These are phyloP conservation scores for Arrhopalites spinosus DNA, from an alignment of 2,888 invertebrate species.

Conservation along the genomic window DNA sequence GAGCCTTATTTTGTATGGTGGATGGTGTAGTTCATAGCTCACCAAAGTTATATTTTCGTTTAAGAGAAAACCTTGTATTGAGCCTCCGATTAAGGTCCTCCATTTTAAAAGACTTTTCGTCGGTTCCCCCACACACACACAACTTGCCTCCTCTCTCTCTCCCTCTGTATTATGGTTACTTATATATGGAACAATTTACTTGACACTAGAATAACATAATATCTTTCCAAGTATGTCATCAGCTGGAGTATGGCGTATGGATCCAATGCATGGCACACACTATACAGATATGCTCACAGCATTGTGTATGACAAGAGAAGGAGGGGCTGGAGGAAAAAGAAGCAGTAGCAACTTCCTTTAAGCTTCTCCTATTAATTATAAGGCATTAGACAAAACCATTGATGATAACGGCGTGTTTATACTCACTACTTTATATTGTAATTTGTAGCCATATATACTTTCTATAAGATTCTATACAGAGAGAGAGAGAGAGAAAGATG, in stretches of 20 bases:
- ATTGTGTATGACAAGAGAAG: neutral
- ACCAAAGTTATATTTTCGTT: too few species aligned
- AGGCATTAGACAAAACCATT: slow-evolving; percentile 15
- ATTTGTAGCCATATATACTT: too few species aligned
- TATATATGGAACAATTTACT: too few species aligned
- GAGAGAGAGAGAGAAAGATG: too few species aligned
- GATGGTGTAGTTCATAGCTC: too few species aligned
- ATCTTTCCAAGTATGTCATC: slow-evolving; percentile 6
- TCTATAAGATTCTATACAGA: too few species aligned
- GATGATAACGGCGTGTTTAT: slow-evolving; percentile 20
- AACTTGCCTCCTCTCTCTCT: too few species aligned
- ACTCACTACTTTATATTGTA: too few species aligned
- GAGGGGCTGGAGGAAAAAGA: neutral
- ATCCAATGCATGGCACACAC: neutral
- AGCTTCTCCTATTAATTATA: slow-evolving; percentile 14
- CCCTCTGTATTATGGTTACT: too few species aligned
- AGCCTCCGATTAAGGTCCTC: slow-evolving; percentile 13
- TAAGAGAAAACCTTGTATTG: slow-evolving; percentile 6
- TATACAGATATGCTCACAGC: neutral
- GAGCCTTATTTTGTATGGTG: too few species aligned
- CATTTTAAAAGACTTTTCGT: neutral
- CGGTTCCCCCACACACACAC: too few species aligned
- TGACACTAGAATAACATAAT: too few species aligned
- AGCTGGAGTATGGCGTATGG: neutral
- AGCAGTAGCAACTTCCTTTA: neutral